Conservation (phyloP, 53 echinoderm and acorn worm species). For the Hippasteria phrygiana region DNA sequence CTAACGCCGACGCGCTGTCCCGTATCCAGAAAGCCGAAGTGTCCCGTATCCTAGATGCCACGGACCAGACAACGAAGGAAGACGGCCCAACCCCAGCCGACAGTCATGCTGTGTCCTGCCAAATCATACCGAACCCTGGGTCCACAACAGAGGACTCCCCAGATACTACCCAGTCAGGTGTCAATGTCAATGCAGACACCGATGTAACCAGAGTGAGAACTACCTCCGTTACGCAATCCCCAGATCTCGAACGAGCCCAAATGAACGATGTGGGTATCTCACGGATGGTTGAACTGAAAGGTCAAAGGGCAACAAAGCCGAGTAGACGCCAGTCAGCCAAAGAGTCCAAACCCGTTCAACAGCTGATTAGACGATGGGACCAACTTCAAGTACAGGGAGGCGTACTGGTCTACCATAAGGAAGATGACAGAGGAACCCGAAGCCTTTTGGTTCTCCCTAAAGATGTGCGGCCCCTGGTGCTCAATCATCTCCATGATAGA, state of each 20-base stretch:
- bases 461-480: not conserved
- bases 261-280: not conserved
- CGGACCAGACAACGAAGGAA: too few relatives aligned
- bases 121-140: not conserved
- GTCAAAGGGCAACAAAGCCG: not conserved
- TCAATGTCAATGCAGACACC: too few relatives aligned
- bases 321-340: slow-evolving; percentile 14
- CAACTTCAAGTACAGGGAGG: slow-evolving; percentile 9
- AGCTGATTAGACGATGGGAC: slow-evolving; percentile 47
- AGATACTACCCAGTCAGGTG: too few relatives aligned
- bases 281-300: not conserved
- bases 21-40: not conserved
- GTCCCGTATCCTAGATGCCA: not conserved
- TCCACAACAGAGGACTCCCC: too few relatives aligned
- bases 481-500: slow-evolving; percentile 62
- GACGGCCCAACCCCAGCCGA: too few relatives aligned
- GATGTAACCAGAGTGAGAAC: too few relatives aligned
- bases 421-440: not conserved
- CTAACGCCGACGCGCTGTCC: slow-evolving; percentile 34
- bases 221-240: slow-evolving; percentile 37
- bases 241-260: slow-evolving; percentile 17
- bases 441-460: slow-evolving; percentile 40
- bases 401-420: slow-evolving; percentile 23
- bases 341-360: not conserved
- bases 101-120: not conserved